Percentiles rank a stretch among this genome's conserved stretches.
Evolutionary conservation across 2,113 vertebrate species (phyloP).

Genomic region (Litocranius walleri): DNA sequence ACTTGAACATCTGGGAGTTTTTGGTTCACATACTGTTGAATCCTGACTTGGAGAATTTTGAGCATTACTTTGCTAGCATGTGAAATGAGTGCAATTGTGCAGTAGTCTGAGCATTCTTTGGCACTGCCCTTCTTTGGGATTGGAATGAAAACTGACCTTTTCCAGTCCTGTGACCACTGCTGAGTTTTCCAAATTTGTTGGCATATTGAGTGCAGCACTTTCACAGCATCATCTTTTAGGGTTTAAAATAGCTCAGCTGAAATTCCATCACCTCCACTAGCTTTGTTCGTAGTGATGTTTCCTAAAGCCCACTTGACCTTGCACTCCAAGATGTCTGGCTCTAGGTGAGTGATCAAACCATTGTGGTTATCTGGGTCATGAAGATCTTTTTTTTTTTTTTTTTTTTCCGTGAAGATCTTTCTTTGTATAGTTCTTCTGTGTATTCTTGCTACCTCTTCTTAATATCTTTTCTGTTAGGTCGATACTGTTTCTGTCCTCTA

Average conservation of each 20-base stretch:
- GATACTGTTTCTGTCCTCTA: neutral
- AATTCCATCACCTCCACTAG: neutral
- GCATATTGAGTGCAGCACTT: neutral
- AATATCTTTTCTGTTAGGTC: neutral
- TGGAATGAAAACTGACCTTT: neutral
- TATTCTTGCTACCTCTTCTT: neutral
- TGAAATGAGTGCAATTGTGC: neutral
- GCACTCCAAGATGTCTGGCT: neutral
- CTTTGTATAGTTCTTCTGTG: neutral
- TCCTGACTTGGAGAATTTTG: neutral
- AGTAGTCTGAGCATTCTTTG: neutral
- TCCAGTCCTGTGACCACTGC: neutral
- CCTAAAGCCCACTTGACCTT: neutral
- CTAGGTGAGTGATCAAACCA: neutral
- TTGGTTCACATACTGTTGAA: neutral
- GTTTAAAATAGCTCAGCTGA: neutral
- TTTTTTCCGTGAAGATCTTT: neutral
- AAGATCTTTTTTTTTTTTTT: neutral
- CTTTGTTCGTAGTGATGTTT: neutral
- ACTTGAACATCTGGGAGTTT: neutral
- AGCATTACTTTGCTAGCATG: neutral
- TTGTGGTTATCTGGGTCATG: neutral
- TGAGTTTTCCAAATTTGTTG: neutral
- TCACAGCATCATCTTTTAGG: neutral
- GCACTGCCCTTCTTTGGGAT: neutral